A percentile compares a stretch with the other conserved stretches of the same genome.
phyloP scores from a whole-genome alignment of 2,888 invertebrate genomes.

The Polymixis lichenea region DNA sequence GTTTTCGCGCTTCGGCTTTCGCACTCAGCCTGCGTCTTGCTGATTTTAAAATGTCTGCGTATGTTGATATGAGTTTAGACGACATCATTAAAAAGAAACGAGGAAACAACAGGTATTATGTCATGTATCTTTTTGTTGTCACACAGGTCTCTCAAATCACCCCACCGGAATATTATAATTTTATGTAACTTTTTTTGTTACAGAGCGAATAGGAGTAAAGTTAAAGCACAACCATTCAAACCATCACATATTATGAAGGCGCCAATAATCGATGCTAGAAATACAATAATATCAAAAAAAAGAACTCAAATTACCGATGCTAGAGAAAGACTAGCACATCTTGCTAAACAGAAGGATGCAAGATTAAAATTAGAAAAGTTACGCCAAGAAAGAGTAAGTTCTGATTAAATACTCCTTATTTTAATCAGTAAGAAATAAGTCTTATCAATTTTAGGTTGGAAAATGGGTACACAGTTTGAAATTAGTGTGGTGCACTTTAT shows the following conservation, averaged over 20 bases:
- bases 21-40: background rate
- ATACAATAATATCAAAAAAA: constrained; percentile 95
- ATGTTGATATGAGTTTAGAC: constrained; percentile 87
- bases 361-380: constrained; percentile 93
- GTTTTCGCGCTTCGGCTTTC: constrained; percentile 21
- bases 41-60: constrained; percentile 78
- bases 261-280: constrained; percentile 92
- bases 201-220: constrained; percentile 65
- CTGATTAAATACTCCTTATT: background rate
- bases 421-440: background rate
- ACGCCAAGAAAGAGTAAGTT: constrained; percentile 86
- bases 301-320: constrained; percentile 94
- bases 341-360: constrained; percentile 94
- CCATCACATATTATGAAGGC: constrained; percentile 57
- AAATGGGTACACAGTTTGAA: background rate
- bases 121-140: background rate
- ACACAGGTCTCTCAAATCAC: background rate
- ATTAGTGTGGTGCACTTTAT: background rate
- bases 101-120: constrained; percentile 75
- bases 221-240: constrained; percentile 45
- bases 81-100: constrained; percentile 87
- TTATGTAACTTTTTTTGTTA: background rate
- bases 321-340: constrained; percentile 94
- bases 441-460: background rate
- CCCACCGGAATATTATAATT: background rate